Evolutionary conservation across 2,797 vertebrate species (phyloP).

Genomic region (Acanthurus lineatus): DNA sequence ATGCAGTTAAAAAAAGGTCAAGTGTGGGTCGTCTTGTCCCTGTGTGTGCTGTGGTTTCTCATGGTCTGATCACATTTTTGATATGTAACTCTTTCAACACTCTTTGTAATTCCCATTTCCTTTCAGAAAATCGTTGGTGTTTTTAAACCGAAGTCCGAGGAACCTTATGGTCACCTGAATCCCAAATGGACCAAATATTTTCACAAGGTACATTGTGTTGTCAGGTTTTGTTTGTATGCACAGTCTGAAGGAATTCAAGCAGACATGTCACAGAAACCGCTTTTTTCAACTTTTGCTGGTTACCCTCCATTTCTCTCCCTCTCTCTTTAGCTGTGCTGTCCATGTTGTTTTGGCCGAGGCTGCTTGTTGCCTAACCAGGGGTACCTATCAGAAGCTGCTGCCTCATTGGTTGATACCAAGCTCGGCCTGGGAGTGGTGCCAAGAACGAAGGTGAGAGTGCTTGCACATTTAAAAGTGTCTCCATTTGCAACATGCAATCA

Average conservation of each 20-base stretch:
- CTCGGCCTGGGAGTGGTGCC: constrained; percentile 94
- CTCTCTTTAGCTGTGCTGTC: constrained; percentile 89
- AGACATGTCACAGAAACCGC: not conserved
- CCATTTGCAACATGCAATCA: not conserved
- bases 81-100: not conserved
- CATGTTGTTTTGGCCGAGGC: constrained; percentile 97
- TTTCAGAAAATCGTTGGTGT: constrained; percentile 94
- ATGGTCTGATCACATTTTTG: not conserved
- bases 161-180: constrained; percentile 98
- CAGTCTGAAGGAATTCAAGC: not conserved
- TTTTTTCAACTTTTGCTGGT: not conserved
- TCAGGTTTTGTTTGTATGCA: not conserved
- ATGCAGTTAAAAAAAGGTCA: not conserved
- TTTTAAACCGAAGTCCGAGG: constrained; percentile 99
- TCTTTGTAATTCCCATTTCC: constrained; percentile 12
- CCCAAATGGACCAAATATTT: constrained; percentile 99
- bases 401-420: constrained; percentile 94
- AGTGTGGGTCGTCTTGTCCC: not conserved
- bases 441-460: constrained; percentile 92
- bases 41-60: not conserved
- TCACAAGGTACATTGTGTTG: constrained; percentile 86
- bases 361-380: constrained; percentile 98
- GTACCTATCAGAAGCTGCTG: constrained; percentile 96
- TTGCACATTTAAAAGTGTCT: not conserved
- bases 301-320: not conserved